A percentile compares a stretch with the other conserved stretches of the same genome.
phyloP scores from a whole-genome alignment of 2,113 vertebrate species.

The Cardinalis cardinalis region DNA sequence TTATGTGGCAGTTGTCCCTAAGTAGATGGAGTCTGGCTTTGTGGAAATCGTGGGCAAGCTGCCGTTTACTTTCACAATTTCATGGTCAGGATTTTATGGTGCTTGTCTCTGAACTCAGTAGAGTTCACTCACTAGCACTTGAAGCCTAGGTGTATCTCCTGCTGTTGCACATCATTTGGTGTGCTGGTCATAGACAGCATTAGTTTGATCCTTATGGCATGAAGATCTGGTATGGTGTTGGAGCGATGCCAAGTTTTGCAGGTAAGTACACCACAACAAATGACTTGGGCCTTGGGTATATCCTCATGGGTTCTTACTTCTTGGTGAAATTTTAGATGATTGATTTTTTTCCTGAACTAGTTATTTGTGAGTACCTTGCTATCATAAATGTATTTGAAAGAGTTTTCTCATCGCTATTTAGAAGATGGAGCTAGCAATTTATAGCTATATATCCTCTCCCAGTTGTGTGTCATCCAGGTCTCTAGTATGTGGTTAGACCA shows the following conservation, averaged over 20 bases:
- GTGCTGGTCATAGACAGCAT: not conserved
- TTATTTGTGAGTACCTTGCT: not conserved
- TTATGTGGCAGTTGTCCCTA: not conserved
- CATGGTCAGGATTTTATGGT: not conserved
- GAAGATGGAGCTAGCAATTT: not conserved
- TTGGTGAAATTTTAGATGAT: rapidly evolving
- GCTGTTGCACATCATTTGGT: not conserved
- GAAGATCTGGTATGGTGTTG: not conserved
- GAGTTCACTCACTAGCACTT: not conserved
- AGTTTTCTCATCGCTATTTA: not conserved
- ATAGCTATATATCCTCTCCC: not conserved
- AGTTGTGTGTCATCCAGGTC: not conserved
- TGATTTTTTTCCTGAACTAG: not conserved
- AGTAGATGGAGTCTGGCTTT: not conserved
- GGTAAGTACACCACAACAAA: not conserved
- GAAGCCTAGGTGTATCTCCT: not conserved
- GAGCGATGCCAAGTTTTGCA: not conserved
- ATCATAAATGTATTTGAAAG: not conserved
- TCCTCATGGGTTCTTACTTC: not conserved
- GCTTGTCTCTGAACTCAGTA: not conserved
- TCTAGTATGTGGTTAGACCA: not conserved
- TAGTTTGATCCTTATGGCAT: not conserved
- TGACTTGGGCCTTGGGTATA: not conserved
- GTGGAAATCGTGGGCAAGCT: not conserved
- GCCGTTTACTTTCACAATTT: not conserved